Conservation (phyloP, 2,113 vertebrate genomes). For the Cyanoderma ruficeps region DNA sequence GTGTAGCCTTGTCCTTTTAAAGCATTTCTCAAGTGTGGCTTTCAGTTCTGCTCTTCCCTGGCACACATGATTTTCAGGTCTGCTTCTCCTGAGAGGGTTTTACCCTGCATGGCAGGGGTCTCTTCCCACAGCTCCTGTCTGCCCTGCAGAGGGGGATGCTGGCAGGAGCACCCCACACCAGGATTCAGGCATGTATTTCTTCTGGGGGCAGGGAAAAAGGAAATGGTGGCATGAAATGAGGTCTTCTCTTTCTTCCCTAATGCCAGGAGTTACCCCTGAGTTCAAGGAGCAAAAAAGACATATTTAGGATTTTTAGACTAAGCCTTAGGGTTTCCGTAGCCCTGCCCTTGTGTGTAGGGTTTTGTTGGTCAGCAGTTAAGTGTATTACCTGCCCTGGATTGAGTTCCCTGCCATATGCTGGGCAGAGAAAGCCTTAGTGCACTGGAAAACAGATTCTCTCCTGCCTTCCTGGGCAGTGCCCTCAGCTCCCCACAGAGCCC, state of each 20-base stretch:
- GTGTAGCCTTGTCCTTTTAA: background rate
- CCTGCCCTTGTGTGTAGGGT: background rate
- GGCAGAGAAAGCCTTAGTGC: background rate
- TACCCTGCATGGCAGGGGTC: fast-evolving
- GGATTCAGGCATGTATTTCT: background rate
- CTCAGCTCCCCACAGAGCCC: background rate
- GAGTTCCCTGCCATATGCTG: background rate
- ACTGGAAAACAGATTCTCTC: background rate
- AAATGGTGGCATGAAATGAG: background rate
- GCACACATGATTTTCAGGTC: background rate
- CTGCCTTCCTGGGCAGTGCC: background rate
- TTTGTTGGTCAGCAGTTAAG: background rate
- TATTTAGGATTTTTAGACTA: background rate
- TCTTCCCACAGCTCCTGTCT: background rate
- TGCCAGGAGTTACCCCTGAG: background rate
- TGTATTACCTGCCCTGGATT: background rate
- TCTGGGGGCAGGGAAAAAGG: background rate
- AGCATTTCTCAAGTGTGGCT: background rate
- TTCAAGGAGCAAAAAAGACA: background rate
- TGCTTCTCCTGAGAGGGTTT: background rate
- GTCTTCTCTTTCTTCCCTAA: background rate
- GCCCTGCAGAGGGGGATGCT: background rate
- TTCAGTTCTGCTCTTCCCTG: background rate
- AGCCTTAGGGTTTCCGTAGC: background rate
- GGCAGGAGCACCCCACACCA: background rate